These are phyloP conservation scores for Bolinopsis microptera DNA, from an alignment of 37 sponge, comb jelly and placozoan genomes.

Conservation along the genomic window DNA sequence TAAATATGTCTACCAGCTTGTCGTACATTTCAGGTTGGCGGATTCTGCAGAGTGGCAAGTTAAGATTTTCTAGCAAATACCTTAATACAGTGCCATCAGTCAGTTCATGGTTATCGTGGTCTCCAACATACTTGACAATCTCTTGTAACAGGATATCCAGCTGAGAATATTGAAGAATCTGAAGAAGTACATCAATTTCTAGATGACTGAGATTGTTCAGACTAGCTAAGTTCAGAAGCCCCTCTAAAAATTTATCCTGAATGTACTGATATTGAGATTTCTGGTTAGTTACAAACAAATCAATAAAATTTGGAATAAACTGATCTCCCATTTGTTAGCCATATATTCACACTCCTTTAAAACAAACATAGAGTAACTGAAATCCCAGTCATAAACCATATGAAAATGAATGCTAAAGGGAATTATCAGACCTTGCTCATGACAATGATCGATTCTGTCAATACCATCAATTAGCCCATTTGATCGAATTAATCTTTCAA, in stretches of 20 bases:
- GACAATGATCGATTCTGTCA: too few species aligned
- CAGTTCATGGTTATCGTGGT: neutral
- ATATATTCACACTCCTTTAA: neutral
- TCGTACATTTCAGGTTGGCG: neutral
- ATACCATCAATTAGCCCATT: too few species aligned
- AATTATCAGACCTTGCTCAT: too few species aligned
- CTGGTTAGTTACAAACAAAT: neutral
- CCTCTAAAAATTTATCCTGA: too few species aligned
- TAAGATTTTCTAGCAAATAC: neutral
- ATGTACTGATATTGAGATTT: too few species aligned
- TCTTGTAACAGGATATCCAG: neutral
- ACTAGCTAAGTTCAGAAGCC: too few species aligned
- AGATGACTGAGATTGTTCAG: neutral
- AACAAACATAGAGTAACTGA: neutral
- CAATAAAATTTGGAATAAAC: neutral
- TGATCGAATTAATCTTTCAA: neutral
- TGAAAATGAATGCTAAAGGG: too few species aligned
- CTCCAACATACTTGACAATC: neutral
- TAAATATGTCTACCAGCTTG: neutral
- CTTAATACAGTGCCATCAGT: neutral
- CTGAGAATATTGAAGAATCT: neutral
- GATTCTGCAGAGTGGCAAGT: neutral
- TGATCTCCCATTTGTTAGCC: neutral
- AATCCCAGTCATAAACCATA: too few species aligned
- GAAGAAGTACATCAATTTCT: neutral